These are phyloP conservation scores for Hydrophis major DNA, from an alignment of 2,797 vertebrate species.

Conservation along the genomic window DNA sequence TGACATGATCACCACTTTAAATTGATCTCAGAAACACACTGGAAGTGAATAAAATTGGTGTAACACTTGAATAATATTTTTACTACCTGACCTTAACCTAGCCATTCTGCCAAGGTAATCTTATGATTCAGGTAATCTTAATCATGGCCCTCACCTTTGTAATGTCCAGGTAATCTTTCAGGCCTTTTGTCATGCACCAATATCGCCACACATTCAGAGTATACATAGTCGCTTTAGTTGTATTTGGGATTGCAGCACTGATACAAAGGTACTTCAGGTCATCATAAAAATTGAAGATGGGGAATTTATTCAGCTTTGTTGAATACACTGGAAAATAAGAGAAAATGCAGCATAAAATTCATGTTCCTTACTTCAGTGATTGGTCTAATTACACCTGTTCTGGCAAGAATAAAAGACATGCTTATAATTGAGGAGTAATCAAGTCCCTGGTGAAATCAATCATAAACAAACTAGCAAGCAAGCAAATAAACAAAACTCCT, in stretches of 20 bases:
- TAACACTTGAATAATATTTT: neutral
- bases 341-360: conserved; percentile 49
- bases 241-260: conserved; percentile 63
- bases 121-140: neutral
- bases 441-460: neutral
- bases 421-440: neutral
- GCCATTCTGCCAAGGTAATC: neutral
- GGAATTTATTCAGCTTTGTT: conserved; percentile 68
- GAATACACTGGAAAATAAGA: conserved; percentile 67
- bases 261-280: conserved; percentile 62
- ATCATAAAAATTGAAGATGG: conserved; percentile 65
- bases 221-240: conserved; percentile 56
- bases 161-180: conserved; percentile 63
- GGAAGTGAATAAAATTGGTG: neutral
- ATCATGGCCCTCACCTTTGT: conserved; percentile 55
- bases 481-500: neutral
- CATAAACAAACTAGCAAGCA: neutral
- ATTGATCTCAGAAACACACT: neutral
- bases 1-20: neutral
- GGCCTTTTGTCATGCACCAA: conserved; percentile 63
- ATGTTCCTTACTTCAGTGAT: conserved; percentile 11
- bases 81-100: neutral
- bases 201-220: conserved; percentile 61
- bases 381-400: conserved; percentile 6
- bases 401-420: conserved; percentile 12